Evolutionary conservation across 2,113 vertebrate genomes (phyloP), one percentile per base, ranked within the genome.

Genomic region (Actenoides lindsayi): DNA sequence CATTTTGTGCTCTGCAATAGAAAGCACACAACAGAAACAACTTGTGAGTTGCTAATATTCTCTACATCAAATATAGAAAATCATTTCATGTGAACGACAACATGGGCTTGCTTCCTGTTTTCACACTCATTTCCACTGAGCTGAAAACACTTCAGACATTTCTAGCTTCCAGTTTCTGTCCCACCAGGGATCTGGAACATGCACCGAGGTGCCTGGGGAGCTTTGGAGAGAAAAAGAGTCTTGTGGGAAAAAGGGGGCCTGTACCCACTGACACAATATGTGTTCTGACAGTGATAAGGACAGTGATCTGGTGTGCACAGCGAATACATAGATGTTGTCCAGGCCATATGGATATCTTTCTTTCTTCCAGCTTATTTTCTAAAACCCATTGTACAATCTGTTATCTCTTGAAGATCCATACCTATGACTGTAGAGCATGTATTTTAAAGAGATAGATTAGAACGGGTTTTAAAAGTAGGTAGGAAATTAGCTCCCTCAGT

Each of bases 41-140:
- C 6, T 10, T 12, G 5, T 0, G 9, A 78, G 46, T 62, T 23
- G 1, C 19, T 75, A 53, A 89, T 70, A 48, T 28, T 65, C 28
- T 41, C 48, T 31, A 2, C 42, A 57, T 83, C 44, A 64, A 56
- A 71, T 5, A 63, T 14, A 80, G 44, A 48, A 83, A 68, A 65
- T 42, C 2, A 60, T 50, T 60, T 88, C 30, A 64, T 0, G 1
- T 2, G 0, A 88, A 75, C 51, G 65, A 46, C 25, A 53, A 57
- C n/a, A 24, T 1, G 6, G n/a, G 18, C 27, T 86, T 37, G n/a
- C 41, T 86, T 83, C 59, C 13, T 41, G 30, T 46, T 73, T 90
- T 95, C 59, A 65, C 76, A 68, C 59, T 92, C 35, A 88, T 80
- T 92, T 83, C 80, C 83, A 95, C 42, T 3, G 1, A 86, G 48